Evolutionary conservation across 2,113 vertebrate genomes (phyloP).

Genomic region (Ochotona princeps): DNA sequence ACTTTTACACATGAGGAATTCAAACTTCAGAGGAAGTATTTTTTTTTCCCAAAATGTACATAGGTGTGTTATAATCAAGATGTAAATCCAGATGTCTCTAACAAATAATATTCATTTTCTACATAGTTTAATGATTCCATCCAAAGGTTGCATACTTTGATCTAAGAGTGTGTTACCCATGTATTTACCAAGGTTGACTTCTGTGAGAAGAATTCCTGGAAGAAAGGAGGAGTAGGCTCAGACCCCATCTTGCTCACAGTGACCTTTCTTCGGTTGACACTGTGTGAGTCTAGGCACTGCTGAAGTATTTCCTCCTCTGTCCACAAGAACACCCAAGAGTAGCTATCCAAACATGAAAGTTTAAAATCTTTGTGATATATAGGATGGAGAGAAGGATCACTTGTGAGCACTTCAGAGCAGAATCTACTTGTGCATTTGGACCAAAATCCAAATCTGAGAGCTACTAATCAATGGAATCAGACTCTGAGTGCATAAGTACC

Average conservation of each 20-base stretch:
- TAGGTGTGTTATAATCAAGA: background rate
- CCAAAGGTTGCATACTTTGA: background rate
- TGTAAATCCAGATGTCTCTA: background rate
- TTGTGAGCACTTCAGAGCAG: background rate
- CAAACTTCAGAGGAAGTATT: background rate
- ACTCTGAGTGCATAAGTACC: background rate
- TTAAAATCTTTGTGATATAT: conserved; percentile 10
- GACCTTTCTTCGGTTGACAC: background rate
- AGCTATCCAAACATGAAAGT: background rate
- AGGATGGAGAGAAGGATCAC: background rate
- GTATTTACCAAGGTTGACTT: background rate
- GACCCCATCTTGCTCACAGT: background rate
- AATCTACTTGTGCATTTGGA: background rate
- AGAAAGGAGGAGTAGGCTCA: no score
- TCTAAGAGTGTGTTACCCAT: background rate
- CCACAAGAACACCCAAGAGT: no score
- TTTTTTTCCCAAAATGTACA: background rate
- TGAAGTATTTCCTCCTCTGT: background rate
- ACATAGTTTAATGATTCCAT: background rate
- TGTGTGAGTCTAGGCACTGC: background rate
- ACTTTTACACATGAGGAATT: background rate
- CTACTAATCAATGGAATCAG: background rate
- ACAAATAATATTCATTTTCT: background rate
- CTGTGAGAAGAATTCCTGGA: no score
- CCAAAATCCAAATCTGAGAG: background rate